These are phyloP conservation scores for Megaustenia siamemsis DNA, from an alignment of 2,888 invertebrate genomes.

Conservation along the genomic window DNA sequence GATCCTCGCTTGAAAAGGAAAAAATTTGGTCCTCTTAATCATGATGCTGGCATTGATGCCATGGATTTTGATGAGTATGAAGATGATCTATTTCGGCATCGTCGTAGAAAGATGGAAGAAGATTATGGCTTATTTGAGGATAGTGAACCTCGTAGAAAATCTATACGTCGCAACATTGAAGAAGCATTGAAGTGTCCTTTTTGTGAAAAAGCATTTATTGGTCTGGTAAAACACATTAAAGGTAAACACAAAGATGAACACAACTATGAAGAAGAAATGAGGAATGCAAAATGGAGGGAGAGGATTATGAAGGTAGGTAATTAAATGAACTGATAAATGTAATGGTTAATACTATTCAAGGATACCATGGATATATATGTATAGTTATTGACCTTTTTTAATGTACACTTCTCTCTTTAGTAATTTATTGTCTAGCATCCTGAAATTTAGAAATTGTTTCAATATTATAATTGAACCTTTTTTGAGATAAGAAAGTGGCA, in stretches of 20 bases:
- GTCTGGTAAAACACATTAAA: conserved; percentile 75
- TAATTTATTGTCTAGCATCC: too few relatives aligned
- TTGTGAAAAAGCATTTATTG: conserved; percentile 76
- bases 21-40: conserved; percentile 72
- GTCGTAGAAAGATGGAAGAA: conserved; percentile 66
- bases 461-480: too few relatives aligned
- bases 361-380: too few relatives aligned
- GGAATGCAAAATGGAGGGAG: conserved; percentile 76
- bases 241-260: conserved; percentile 75
- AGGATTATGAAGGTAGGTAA: conserved; percentile 74
- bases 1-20: conserved; percentile 75
- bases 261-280: conserved; percentile 76
- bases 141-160: conserved; percentile 70
- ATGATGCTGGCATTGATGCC: conserved; percentile 67
- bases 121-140: conserved; percentile 73
- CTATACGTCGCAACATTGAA: conserved; percentile 72
- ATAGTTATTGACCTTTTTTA: too few relatives aligned
- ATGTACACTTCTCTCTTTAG: too few relatives aligned
- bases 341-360: too few relatives aligned
- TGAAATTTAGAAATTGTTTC: too few relatives aligned
- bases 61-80: conserved; percentile 67
- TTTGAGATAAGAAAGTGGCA: too few relatives aligned
- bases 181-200: conserved; percentile 76
- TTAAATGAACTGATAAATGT: too few relatives aligned
- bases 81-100: conserved; percentile 60